Percentiles rank a stretch among this genome's conserved stretches.
phyloP scores from a whole-genome alignment of 2,797 vertebrate genomes.

The Melanotaenia trifasciata region DNA sequence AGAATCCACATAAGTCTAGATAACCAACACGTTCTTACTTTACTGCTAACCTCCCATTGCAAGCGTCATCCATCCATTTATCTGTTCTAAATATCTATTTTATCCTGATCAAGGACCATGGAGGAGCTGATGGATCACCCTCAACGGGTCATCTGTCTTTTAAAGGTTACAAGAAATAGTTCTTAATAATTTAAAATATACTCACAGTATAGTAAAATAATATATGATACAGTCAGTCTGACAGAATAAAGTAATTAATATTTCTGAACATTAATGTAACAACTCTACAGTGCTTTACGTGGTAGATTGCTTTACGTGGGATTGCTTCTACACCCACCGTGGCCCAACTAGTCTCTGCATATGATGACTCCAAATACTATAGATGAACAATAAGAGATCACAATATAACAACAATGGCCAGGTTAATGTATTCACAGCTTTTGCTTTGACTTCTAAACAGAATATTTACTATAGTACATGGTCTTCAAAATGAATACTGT shows the following conservation, averaged over 20 bases:
- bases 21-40: too few species aligned
- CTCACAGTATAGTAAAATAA: not conserved
- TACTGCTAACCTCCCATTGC: too few species aligned
- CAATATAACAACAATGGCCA: constrained; percentile 20
- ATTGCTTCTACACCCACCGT: constrained; percentile 2
- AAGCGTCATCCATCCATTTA: too few species aligned
- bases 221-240: not conserved
- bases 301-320: not conserved
- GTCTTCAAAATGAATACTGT: constrained; percentile 17
- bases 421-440: constrained; percentile 11
- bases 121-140: too few species aligned
- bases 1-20: too few species aligned
- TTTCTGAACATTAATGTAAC: constrained; percentile 3
- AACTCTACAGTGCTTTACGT: not conserved
- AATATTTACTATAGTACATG: not conserved
- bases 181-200: not conserved
- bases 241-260: not conserved
- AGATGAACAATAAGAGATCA: constrained; percentile 18
- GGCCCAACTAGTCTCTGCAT: constrained; percentile 3
- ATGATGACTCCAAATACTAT: constrained; percentile 4
- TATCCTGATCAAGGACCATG: too few species aligned
- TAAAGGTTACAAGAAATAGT: not conserved
- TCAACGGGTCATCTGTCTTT: not conserved
- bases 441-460: constrained; percentile 6
- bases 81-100: too few species aligned